phyloP scores from a whole-genome alignment of 2,113 vertebrate species.

The Apodemus speciosus region DNA sequence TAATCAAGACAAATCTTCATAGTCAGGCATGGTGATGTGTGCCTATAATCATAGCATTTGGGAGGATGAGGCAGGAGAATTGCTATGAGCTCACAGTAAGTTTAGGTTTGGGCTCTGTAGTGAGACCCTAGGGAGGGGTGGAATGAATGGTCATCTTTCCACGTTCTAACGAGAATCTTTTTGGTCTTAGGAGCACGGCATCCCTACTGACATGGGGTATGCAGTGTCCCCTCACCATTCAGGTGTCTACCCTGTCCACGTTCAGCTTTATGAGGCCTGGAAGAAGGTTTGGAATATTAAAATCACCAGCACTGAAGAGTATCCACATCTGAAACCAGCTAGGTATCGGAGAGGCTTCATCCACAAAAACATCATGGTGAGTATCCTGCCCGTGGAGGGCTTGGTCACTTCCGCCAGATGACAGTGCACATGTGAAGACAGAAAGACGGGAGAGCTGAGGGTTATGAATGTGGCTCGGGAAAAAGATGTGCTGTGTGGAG shows the following conservation, averaged over 20 bases:
- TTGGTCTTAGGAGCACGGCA: constrained; percentile 91
- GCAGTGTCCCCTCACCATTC: constrained; percentile 98
- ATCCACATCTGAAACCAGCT: constrained; percentile 97
- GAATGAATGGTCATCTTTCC: neutral
- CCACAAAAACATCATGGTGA: constrained; percentile 96
- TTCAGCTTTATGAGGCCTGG: constrained; percentile 98
- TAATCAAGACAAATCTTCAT: neutral
- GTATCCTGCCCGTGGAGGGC: constrained; percentile 25
- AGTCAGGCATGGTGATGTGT: neutral
- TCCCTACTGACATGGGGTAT: constrained; percentile 96
- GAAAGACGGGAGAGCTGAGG: neutral
- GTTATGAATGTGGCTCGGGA: neutral
- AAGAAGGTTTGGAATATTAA: constrained; percentile 96
- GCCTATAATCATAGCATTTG: neutral
- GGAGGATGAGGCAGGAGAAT: neutral
- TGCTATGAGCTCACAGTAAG: neutral
- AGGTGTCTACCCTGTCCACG: constrained; percentile 96
- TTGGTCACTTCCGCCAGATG: neutral
- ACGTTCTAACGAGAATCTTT: constrained; percentile 14
- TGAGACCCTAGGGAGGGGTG: neutral
- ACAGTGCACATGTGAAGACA: neutral
- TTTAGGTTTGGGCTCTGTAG: neutral
- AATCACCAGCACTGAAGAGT: constrained; percentile 98
- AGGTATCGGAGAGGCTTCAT: constrained; percentile 95
- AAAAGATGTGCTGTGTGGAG: neutral